phyloP scores from a whole-genome alignment of 2,113 vertebrate genomes.

The Pogona vitticeps region DNA sequence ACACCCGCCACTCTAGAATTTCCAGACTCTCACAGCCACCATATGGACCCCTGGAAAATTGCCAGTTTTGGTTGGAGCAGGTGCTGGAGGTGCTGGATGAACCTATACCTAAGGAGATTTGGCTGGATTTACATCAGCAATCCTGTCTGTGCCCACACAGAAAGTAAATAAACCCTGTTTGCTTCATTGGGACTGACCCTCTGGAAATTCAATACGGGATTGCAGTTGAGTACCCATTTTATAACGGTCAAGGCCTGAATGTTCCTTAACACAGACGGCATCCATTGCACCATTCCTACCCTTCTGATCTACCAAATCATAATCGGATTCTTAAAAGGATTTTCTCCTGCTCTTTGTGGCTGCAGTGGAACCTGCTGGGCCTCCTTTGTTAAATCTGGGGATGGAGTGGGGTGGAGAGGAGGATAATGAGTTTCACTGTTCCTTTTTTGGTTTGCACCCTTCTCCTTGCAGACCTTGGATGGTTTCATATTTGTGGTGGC shows the following conservation, averaged over 20 bases:
- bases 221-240: neutral
- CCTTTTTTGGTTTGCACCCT: slow-evolving; percentile 23
- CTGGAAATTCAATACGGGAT: neutral
- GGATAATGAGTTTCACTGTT: neutral
- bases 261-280: neutral
- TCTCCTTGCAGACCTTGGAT: slow-evolving; percentile 87
- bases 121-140: too few relatives aligned
- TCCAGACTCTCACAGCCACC: too few relatives aligned
- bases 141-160: too few relatives aligned
- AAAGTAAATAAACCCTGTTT: too few relatives aligned
- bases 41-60: too few relatives aligned
- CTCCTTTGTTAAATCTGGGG: neutral
- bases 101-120: too few relatives aligned
- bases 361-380: neutral
- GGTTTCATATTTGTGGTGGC: slow-evolving; percentile 99
- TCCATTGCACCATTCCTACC: too few relatives aligned
- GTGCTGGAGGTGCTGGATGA: too few relatives aligned
- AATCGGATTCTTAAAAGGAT: neutral
- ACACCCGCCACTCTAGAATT: too few relatives aligned
- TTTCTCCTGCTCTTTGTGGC: neutral
- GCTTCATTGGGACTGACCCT: neutral
- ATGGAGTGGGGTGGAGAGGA: neutral
- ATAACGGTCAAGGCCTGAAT: neutral
- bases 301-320: neutral
- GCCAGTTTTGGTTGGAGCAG: too few relatives aligned